Evolutionary conservation across 37 sponge, comb jelly and placozoan genomes (phyloP), one percentile per base, ranked within the genome.

Genomic region (Chondrilla cf. caribensis): DNA sequence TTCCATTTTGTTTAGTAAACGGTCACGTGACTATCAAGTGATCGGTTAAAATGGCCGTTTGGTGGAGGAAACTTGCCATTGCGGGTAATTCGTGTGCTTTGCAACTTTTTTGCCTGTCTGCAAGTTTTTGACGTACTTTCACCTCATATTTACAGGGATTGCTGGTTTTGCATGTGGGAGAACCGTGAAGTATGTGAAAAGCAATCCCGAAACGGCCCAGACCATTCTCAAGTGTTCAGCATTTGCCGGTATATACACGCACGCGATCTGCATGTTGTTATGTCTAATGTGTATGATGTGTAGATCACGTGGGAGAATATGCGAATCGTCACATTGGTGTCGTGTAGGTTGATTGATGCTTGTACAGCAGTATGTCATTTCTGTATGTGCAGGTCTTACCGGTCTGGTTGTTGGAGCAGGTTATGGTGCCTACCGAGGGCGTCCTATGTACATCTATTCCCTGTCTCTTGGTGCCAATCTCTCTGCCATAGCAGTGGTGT

Each of bases 391-490:
- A 87, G 87, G 81, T 31, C 44, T 70, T 0, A 62, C 65, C 31
- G 92, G 92, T 4, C 51, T 68, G 33, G 79, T 77, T 38, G 17
- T 58, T 9, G 92, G 92, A 22, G 18, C 75, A 54, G 82, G 70
- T 17, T 75, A 84, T 43, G 68, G 85, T 36, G 35, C 31, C 14
- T 87, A 87, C 44, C 80, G 92, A 40, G 81, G 70, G 9, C 18
- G n/a, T 0, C 88, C 92, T 5, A 2, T 59, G 0, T 54, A 84
- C 22, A 33, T 85, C 0, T 82, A 85, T 60, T 41, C 88, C 33
- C 4, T 84, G n/a, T 91, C 92, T 3, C 35, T 87, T 26, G 88
- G 87, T 41, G 85, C 82, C 3, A 91, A 91, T 67, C 85, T 87
- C 78, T 84, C 88, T 24, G 51, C 87, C 36, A 47, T 59, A 22